Percentiles rank a stretch among this genome's conserved stretches.
phyloP scores from a whole-genome alignment of 2,113 vertebrate genomes.

The Lota lota region DNA sequence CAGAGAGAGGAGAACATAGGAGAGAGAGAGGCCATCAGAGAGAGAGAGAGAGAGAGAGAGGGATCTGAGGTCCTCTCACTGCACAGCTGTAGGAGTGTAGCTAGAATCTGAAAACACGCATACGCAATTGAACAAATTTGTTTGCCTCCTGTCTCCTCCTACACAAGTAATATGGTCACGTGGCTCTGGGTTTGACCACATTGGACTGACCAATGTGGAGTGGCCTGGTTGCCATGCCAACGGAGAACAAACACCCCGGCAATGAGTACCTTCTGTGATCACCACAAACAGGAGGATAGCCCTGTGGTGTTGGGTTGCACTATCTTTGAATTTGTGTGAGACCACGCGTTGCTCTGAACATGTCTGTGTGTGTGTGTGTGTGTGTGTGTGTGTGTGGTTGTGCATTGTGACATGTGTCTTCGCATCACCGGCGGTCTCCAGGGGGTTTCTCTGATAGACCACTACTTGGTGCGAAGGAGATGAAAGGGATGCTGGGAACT shows the following conservation, averaged over 20 bases:
- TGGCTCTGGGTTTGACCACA: too few relatives aligned
- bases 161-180: neutral
- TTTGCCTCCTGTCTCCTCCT: too few relatives aligned
- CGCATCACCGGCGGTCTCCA: conserved; percentile 14
- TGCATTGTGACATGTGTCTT: neutral
- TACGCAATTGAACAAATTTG: neutral
- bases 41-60: too few relatives aligned
- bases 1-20: conserved; percentile 1
- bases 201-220: too few relatives aligned
- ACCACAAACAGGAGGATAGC: conserved; percentile 35
- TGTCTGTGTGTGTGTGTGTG: conserved; percentile 16
- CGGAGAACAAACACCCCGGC: conserved; percentile 4
- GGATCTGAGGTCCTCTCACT: conserved; percentile 18
- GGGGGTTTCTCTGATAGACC: conserved; percentile 54
- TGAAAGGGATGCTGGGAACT: conserved; percentile 72
- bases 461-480: conserved; percentile 58
- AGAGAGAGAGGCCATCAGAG: conserved; percentile 36
- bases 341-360: conserved; percentile 12
- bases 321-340: neutral
- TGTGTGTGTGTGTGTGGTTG: conserved; percentile 15
- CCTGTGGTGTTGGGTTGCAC: too few relatives aligned
- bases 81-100: conserved; percentile 25
- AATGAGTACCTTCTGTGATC: conserved; percentile 42
- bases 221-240: neutral
- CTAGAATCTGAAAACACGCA: conserved; percentile 45